Conservation (phyloP, 2,797 vertebrate genomes). For the Macroramphosus scolopax region DNA sequence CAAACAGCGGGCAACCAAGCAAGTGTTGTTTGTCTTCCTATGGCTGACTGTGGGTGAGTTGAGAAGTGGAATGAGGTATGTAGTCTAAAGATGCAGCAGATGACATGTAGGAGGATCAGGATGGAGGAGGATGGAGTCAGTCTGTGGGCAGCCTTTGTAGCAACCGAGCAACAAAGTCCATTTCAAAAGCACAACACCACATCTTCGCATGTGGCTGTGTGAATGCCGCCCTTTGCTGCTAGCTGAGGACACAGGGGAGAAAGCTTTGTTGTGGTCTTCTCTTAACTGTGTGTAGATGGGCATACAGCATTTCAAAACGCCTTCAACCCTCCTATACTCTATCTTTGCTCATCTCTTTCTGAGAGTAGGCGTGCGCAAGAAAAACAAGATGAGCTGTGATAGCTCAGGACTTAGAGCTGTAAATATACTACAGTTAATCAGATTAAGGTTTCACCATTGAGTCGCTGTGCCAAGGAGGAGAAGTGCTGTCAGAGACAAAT, state of each 20-base stretch:
- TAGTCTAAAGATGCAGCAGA: slow-evolving; percentile 59
- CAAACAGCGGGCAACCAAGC: neutral
- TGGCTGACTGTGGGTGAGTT: slow-evolving; percentile 43
- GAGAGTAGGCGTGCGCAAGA: slow-evolving; percentile 10
- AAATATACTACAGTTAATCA: slow-evolving; percentile 73
- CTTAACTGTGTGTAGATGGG: too few relatives aligned
- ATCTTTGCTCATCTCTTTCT: too few relatives aligned
- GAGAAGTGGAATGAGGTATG: slow-evolving; percentile 38
- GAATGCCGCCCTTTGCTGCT: slow-evolving; percentile 16
- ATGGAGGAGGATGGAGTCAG: slow-evolving; percentile 58
- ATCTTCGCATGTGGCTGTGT: slow-evolving; percentile 32
- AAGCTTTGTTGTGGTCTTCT: slow-evolving; percentile 6
- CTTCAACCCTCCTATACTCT: too few relatives aligned
- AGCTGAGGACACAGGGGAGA: slow-evolving; percentile 5
- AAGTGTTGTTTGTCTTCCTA: slow-evolving; percentile 28
- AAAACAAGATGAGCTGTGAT: slow-evolving; percentile 61
- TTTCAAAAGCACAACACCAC: slow-evolving; percentile 27
- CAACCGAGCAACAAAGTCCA: slow-evolving; percentile 44
- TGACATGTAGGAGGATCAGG: slow-evolving; percentile 68
- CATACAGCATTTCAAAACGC: too few relatives aligned
- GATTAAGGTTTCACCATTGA: slow-evolving; percentile 68
- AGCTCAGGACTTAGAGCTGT: slow-evolving; percentile 63
- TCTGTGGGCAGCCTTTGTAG: slow-evolving; percentile 63
- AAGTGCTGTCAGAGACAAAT: slow-evolving; percentile 30
- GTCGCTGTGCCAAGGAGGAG: slow-evolving; percentile 25